Evolutionary conservation across 2,113 vertebrate genomes (phyloP), one percentile per base, ranked within the genome.

Genomic region (Petromus typicus): DNA sequence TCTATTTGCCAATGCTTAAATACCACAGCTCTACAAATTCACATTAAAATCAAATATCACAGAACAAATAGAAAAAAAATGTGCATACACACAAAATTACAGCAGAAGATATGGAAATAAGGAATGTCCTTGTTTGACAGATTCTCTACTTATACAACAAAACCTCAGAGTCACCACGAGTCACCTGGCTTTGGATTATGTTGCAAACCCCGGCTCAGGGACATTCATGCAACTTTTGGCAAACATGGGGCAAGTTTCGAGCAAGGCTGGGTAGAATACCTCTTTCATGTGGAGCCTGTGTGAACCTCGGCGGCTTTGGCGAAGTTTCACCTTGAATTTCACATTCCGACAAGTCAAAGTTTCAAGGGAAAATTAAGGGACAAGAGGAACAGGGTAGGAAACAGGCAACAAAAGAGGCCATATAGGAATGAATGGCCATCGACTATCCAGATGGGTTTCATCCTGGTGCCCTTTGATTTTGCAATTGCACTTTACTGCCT

Each of bases 221-320:
- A 96, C 96, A 96, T 67, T 93, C 75, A 82, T n/a, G 95, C 86
- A 95, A 67, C 96, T 87, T 95, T 67, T 91, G 96, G 96, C 48
- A 94, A 87, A 85, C 80, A 11, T 7, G 71, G 85, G 95, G 95
- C 83, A 84, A 96, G 97, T 98, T 98, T 97, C 83, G 64, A 94
- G 96, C 79, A 63, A 64, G 89, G 67, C 83, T 69, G 59, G 95
- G 69, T 51, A 94, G 84, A 98, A 94, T 69, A 32, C 93, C 59
- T 93, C 97, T 94, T 97, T 97, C 95, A 91, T 73, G 92, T 63
- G 89, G 91, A 95, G 92, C 89, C 91, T 66, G 80, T 73, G 89
- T 91, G 97, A 96, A 95, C 95, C 94, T 56, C 17, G 7, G 88
- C 40, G 92, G 91, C 71, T 92, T 93, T 80, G 85, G 95, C 86